Evolutionary conservation across 2,888 invertebrate species (phyloP).

Genomic region (Teleiodes luculella): DNA sequence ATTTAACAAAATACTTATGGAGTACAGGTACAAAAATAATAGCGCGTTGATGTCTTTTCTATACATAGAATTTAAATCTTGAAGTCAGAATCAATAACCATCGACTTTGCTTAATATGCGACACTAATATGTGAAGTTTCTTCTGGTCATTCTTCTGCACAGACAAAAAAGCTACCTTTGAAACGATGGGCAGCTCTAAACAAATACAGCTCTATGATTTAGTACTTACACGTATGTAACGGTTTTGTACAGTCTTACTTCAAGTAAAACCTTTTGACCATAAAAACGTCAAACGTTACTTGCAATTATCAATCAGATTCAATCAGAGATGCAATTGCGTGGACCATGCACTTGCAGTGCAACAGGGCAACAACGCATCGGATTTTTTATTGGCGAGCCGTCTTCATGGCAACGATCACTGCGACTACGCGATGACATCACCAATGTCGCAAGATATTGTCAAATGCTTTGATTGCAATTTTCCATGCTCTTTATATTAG

Average conservation of each 20-base stretch:
- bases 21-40: conserved; percentile 30
- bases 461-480: no score
- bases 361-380: not conserved
- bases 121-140: not conserved
- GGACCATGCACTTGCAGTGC: not conserved
- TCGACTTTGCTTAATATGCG: no score
- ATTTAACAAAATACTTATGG: no score
- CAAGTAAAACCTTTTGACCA: not conserved
- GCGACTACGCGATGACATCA: not conserved
- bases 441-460: no score
- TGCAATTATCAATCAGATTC: conserved; percentile 6
- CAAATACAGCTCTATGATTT: no score
- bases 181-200: no score
- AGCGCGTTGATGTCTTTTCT: conserved; percentile 21
- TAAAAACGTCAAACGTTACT: not conserved
- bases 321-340: conserved; percentile 2
- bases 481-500: no score
- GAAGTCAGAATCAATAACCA: no score
- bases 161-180: no score
- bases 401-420: not conserved
- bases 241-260: no score
- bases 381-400: not conserved
- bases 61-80: not conserved
- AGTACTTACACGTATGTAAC: no score
- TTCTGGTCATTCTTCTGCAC: no score